phyloP scores from a whole-genome alignment of 2,888 invertebrate genomes.

The Clistopyga incitator region DNA sequence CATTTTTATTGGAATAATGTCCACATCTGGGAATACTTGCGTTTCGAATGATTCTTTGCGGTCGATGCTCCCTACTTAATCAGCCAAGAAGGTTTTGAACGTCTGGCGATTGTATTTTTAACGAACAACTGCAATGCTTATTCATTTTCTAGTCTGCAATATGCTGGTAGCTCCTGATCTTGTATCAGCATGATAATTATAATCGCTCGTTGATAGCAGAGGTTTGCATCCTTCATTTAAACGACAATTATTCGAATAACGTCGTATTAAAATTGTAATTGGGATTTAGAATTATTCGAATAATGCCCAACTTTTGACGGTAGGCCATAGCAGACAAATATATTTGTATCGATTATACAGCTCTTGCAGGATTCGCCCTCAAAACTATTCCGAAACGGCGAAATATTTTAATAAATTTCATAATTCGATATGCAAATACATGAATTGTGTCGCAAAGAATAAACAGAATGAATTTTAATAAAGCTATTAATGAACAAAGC shows the following conservation, averaged over 20 bases:
- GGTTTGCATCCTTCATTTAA: background rate
- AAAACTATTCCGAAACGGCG: slow-evolving; percentile 19
- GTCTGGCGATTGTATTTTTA: slow-evolving; percentile 28
- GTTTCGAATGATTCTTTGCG: slow-evolving; percentile 35
- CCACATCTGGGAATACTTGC: background rate
- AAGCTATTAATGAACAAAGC: slow-evolving; percentile 5
- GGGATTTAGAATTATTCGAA: background rate
- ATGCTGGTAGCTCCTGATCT: slow-evolving; percentile 28
- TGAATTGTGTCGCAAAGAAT: slow-evolving; percentile 3
- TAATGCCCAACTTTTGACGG: background rate
- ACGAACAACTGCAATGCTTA: slow-evolving; percentile 22
- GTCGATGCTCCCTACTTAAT: slow-evolving; percentile 56
- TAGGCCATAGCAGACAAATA: slow-evolving; percentile 19
- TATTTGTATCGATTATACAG: slow-evolving; percentile 53
- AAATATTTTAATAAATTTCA: slow-evolving; percentile 62
- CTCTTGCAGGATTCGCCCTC: slow-evolving; percentile 30
- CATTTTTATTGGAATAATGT: too few relatives aligned
- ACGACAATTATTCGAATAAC: background rate
- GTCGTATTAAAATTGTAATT: background rate
- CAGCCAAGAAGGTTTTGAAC: slow-evolving; percentile 44
- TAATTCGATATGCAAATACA: slow-evolving; percentile 38
- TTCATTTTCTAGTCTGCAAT: slow-evolving; percentile 54
- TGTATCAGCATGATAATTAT: slow-evolving; percentile 38
- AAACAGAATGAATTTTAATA: slow-evolving; percentile 2
- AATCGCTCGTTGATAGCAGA: slow-evolving; percentile 42